These are phyloP conservation scores for Adelosebastes latens DNA, from an alignment of 2,797 vertebrate species.

Conservation along the genomic window DNA sequence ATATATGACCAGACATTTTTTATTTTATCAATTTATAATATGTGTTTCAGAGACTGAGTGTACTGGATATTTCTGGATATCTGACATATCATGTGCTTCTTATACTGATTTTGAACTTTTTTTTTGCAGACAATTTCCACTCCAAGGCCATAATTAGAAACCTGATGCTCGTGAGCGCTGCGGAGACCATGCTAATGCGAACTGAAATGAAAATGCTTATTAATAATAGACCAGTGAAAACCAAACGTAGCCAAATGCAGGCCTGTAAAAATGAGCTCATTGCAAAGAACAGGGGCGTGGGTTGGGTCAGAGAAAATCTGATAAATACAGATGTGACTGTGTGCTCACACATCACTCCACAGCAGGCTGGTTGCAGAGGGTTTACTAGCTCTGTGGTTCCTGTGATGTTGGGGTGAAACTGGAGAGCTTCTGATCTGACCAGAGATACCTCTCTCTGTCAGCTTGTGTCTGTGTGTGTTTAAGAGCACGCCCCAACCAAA, in stretches of 20 bases:
- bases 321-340: slow-evolving; percentile 66
- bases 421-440: slow-evolving; percentile 54
- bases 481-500: slow-evolving; percentile 41
- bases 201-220: slow-evolving; percentile 51
- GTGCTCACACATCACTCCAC: slow-evolving; percentile 47
- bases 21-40: background rate
- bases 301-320: slow-evolving; percentile 53
- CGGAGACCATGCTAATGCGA: slow-evolving; percentile 37
- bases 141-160: slow-evolving; percentile 27
- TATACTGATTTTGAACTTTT: slow-evolving; percentile 6
- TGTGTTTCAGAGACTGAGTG: background rate
- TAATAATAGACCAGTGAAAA: slow-evolving; percentile 54
- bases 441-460: slow-evolving; percentile 25
- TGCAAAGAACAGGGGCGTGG: slow-evolving; percentile 34
- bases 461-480: slow-evolving; percentile 39
- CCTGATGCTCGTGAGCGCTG: slow-evolving; percentile 6
- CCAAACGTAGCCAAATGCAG: slow-evolving; percentile 26
- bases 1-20: background rate
- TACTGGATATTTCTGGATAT: background rate
- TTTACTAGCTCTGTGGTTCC: slow-evolving; percentile 55
- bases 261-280: slow-evolving; percentile 48
- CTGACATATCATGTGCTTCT: background rate
- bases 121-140: slow-evolving; percentile 11
- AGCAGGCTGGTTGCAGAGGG: slow-evolving; percentile 30
- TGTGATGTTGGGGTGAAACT: slow-evolving; percentile 49